Conservation (phyloP, 1,140 invertebrate species). For the Drosophila biarmipes region DNA sequence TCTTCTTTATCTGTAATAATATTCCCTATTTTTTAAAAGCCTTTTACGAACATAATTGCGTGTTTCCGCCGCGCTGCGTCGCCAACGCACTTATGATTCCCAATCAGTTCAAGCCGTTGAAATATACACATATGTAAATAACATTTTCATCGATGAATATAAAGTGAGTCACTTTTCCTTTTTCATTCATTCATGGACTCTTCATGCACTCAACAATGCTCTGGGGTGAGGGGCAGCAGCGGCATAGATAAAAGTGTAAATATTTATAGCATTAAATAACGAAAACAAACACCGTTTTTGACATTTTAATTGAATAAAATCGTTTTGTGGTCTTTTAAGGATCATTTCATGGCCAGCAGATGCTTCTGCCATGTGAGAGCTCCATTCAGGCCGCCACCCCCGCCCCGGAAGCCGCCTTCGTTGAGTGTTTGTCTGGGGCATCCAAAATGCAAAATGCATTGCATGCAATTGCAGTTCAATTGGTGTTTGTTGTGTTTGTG, state of each 20-base stretch:
- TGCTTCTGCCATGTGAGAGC: slow-evolving; percentile 8
- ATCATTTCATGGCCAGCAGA: slow-evolving; percentile 77
- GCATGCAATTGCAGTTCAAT: slow-evolving; percentile 58
- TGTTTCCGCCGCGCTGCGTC: not conserved
- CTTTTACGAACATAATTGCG: too few relatives aligned
- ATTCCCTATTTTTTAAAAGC: too few relatives aligned
- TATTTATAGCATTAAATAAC: slow-evolving; percentile 80
- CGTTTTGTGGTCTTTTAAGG: slow-evolving; percentile 82
- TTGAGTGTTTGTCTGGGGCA: slow-evolving; percentile 56
- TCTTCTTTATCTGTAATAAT: too few relatives aligned
- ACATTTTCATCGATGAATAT: slow-evolving; percentile 1
- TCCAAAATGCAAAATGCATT: slow-evolving; percentile 59
- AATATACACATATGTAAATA: not conserved
- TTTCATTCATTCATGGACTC: slow-evolving; percentile 11
- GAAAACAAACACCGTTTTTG: slow-evolving; percentile 79
- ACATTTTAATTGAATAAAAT: slow-evolving; percentile 83
- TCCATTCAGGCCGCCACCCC: not conserved
- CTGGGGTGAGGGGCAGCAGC: not conserved
- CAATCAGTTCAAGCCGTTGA: slow-evolving; percentile 7
- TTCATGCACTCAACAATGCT: slow-evolving; percentile 22
- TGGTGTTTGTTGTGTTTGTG: slow-evolving; percentile 62
- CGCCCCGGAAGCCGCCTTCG: slow-evolving; percentile 1
- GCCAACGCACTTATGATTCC: slow-evolving; percentile 2
- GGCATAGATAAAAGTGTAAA: slow-evolving; percentile 65
- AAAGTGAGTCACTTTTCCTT: slow-evolving; percentile 18